Conservation (phyloP, 2,888 invertebrate species). For the Amaurobius ferox region DNA sequence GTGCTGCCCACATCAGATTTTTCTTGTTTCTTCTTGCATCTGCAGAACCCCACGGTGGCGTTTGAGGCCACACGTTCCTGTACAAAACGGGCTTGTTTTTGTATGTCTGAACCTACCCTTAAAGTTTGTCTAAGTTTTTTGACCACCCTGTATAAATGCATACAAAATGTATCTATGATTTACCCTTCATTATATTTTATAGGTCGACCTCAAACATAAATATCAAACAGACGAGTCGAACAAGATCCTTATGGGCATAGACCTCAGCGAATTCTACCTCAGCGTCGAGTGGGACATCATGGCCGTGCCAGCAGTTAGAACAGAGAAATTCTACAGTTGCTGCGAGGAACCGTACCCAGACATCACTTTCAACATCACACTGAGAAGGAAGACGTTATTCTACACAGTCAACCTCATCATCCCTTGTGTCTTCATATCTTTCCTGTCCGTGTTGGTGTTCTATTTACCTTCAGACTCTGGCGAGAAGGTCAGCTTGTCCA, state of each 20-base stretch:
- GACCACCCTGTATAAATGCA: too few species aligned
- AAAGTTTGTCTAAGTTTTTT: too few species aligned
- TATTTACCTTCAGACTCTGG: slow-evolving; percentile 98
- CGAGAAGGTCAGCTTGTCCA: slow-evolving; percentile 98
- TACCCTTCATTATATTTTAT: too few species aligned
- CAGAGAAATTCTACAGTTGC: slow-evolving; percentile 74
- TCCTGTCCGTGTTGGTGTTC: slow-evolving; percentile 95
- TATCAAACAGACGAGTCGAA: slow-evolving; percentile 74
- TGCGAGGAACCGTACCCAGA: slow-evolving; percentile 90
- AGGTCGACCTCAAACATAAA: slow-evolving; percentile 75
- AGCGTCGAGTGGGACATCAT: slow-evolving; percentile 81
- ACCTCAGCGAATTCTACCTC: slow-evolving; percentile 80
- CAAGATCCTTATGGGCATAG: slow-evolving; percentile 78
- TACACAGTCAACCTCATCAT: slow-evolving; percentile 97
- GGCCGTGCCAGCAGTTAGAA: slow-evolving; percentile 75
- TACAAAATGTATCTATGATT: too few species aligned
- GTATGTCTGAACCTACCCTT: too few species aligned
- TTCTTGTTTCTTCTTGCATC: too few species aligned
- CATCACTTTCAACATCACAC: slow-evolving; percentile 98
- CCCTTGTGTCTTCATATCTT: slow-evolving; percentile 96
- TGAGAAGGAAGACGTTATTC: slow-evolving; percentile 97
- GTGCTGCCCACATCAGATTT: too few species aligned
- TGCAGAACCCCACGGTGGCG: too few species aligned
- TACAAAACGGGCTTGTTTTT: too few species aligned
- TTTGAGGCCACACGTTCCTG: too few species aligned